Evolutionary conservation across 1,140 invertebrate species (phyloP), one percentile per base, ranked within the genome.

Genomic region (Euglossa dilemma): DNA sequence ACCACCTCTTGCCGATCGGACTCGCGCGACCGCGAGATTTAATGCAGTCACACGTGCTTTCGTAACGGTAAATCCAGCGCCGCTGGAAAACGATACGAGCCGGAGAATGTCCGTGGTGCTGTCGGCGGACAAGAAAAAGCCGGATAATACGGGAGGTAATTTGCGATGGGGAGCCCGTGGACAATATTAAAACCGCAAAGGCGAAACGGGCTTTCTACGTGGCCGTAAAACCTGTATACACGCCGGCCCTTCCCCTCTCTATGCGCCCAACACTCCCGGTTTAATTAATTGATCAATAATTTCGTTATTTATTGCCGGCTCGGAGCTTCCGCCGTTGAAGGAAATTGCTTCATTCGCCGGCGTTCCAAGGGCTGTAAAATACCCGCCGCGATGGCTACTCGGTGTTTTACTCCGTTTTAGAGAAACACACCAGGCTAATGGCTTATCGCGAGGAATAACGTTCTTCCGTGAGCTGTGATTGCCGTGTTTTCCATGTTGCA

Each of bases 21-120:
- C 63, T 76, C 71, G 71, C 74, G 72, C 45, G 71, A 67, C 43
- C 71, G 75, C 54, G 76, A 87, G 83, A 88, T 85, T 88, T 88
- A 87, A 88, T 87, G 74, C 86, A 82, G 78, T 69, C 87, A 56
- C 86, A 67, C 72, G 85, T 87, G 86, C 76, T 87, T 87, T 87
- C 72, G 86, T 87, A 87, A 87, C 85, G 81, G 85, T 84, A 77
- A 80, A 87, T 80, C 54, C 25, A 72, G 69, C 69, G 56, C 66
- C 57, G 72, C 57, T 73, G 56, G 69, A 83, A 87, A 87, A 70
- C 80, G 85, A 87, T 80, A 87, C 70, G 82, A 87, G 71, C 67
- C 57, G 59, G 87, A 84, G 85, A 85, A 75, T 57, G 81, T 73
- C 50, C 72, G 45, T 52, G 61, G 54, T 16, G 20, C 57, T 25